Evolutionary conservation across 53 echinoderm and acorn worm species (phyloP).

Genomic region (Paracentrotus lividus): DNA sequence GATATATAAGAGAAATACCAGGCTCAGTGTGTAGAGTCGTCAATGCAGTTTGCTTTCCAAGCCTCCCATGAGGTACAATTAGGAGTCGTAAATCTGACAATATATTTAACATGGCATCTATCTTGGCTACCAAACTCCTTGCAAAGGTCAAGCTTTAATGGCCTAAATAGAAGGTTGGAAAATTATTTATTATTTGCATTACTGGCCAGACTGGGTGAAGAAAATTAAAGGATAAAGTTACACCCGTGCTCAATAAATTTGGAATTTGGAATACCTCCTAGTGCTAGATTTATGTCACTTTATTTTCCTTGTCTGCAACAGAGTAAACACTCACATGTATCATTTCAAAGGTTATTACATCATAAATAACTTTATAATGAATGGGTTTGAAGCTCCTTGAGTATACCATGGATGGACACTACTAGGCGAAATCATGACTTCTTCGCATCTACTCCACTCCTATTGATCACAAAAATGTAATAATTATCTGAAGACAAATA

Average conservation of each 20-base stretch:
- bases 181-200: slow-evolving; percentile 44
- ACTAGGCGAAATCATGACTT: too few species aligned
- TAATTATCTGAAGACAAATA: too few species aligned
- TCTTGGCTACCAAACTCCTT: background rate
- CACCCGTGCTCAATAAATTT: slow-evolving; percentile 12
- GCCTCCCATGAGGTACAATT: slow-evolving; percentile 44
- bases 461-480: too few species aligned
- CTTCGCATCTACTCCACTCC: too few species aligned
- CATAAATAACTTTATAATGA: background rate
- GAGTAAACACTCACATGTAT: background rate
- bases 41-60: background rate
- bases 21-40: background rate
- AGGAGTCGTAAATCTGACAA: slow-evolving; percentile 56
- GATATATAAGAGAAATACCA: too few species aligned
- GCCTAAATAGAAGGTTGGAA: background rate
- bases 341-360: background rate
- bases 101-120: slow-evolving; percentile 9
- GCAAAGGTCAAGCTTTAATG: background rate
- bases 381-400: too few species aligned
- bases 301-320: background rate
- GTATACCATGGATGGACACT: too few species aligned
- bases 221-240: background rate
- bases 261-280: slow-evolving; percentile 30
- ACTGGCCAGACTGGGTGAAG: background rate
- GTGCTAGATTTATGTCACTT: slow-evolving; percentile 25